Conservation (phyloP, 2,888 invertebrate species). For the Lepidonotus clava region DNA sequence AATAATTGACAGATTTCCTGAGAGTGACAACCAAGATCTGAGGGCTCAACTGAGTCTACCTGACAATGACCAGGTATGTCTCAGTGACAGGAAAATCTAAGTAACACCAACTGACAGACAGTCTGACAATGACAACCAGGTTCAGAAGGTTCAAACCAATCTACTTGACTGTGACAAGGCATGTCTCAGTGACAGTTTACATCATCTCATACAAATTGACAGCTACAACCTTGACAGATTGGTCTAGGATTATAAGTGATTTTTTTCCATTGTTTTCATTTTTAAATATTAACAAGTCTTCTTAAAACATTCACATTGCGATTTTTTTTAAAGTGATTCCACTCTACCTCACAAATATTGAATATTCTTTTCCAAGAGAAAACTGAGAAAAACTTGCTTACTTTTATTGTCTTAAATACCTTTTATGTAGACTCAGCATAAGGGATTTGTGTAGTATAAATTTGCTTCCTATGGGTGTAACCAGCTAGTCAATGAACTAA, state of each 20-base stretch:
- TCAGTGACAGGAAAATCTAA: neutral
- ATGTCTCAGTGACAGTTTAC: neutral
- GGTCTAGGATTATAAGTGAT: too few relatives aligned
- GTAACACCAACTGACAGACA: neutral
- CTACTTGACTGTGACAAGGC: conserved; percentile 11
- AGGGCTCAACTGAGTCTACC: neutral
- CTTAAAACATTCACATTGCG: too few relatives aligned
- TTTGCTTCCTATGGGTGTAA: conserved; percentile 22
- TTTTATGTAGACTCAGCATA: neutral
- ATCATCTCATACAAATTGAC: neutral
- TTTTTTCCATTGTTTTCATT: too few relatives aligned
- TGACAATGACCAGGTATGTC: conserved; percentile 3
- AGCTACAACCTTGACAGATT: too few relatives aligned
- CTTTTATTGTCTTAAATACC: neutral
- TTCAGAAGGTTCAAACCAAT: neutral
- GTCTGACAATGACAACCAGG: neutral
- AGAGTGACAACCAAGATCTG: neutral
- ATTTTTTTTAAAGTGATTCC: too few relatives aligned
- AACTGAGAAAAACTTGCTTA: neutral
- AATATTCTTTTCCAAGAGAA: neutral
- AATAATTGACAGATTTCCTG: conserved; percentile 14
- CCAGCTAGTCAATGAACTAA: conserved; percentile 12
- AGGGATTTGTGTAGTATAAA: conserved; percentile 9
- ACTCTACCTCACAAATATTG: neutral
- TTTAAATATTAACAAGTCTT: too few relatives aligned